phyloP scores from a whole-genome alignment of 64 coral and sea anemone species.

The Dendronephthya gigantea region DNA sequence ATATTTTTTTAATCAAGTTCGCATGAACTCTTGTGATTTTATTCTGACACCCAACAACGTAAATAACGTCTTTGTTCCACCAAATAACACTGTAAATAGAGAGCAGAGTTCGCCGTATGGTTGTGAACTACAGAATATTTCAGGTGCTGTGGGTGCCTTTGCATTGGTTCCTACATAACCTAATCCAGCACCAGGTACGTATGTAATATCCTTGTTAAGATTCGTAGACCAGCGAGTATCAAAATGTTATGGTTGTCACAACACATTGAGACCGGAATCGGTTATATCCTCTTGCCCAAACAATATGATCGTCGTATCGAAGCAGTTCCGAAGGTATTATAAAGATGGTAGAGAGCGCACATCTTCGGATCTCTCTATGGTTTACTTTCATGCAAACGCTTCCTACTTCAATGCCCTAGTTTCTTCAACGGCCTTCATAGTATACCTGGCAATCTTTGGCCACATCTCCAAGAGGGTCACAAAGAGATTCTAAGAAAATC shows the following conservation, averaged over 20 bases:
- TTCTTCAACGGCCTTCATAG: neutral
- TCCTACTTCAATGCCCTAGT: neutral
- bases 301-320: neutral
- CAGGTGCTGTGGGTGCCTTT: neutral
- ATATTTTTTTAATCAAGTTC: no score
- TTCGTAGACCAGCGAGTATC: constrained; percentile 10
- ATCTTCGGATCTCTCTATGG: constrained; percentile 6
- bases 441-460: neutral
- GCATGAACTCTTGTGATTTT: no score
- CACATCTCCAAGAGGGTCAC: neutral
- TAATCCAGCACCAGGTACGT: constrained; percentile 25
- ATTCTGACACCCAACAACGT: no score
- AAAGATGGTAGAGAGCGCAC: constrained; percentile 19
- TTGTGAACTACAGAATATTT: neutral
- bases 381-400: constrained; percentile 22
- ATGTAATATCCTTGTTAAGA: neutral
- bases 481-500: neutral
- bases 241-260: constrained; percentile 16
- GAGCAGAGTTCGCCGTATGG: neutral
- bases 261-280: neutral
- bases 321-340: neutral
- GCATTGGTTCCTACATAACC: neutral
- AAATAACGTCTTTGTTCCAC: no score
- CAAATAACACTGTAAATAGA: neutral
- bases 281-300: neutral